Percentiles rank a stretch among this genome's conserved stretches.
These are phyloP conservation scores for Nebria salina DNA, from an alignment of 2,888 invertebrate genomes.

Conservation along the genomic window DNA sequence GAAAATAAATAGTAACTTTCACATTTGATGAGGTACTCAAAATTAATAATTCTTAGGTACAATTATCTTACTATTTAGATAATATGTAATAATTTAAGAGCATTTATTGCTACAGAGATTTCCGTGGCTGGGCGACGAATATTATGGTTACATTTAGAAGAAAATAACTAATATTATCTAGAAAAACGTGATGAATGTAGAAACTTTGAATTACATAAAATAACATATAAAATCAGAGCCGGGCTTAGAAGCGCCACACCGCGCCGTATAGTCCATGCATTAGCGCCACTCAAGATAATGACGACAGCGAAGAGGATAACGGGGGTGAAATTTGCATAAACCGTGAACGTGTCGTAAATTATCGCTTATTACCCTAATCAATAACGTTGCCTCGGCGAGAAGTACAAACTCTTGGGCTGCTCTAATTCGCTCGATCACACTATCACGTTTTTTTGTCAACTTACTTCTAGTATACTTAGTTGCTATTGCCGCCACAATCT, in stretches of 20 bases:
- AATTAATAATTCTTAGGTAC: background rate
- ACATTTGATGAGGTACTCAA: background rate
- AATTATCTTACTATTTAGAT: background rate
- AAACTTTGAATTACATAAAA: background rate
- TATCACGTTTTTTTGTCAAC: background rate
- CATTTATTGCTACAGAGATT: background rate
- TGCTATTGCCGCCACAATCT: background rate
- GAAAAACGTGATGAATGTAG: background rate
- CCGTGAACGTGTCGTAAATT: slow-evolving; percentile 34
- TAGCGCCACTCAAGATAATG: slow-evolving; percentile 34
- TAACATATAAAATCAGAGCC: background rate
- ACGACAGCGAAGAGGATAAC: slow-evolving; percentile 31
- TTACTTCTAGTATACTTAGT: background rate
- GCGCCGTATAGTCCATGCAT: background rate
- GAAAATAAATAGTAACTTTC: background rate
- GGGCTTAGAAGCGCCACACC: background rate
- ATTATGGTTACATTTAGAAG: background rate
- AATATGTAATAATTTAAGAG: background rate
- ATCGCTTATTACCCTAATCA: slow-evolving; percentile 19
- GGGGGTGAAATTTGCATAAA: slow-evolving; percentile 40
- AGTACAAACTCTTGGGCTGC: background rate
- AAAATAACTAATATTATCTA: background rate
- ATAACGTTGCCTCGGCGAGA: slow-evolving; percentile 6
- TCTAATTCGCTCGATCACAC: background rate
- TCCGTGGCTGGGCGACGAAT: no score